Conservation (phyloP, 1,140 invertebrate species). For the Phthorimaea operculella region DNA sequence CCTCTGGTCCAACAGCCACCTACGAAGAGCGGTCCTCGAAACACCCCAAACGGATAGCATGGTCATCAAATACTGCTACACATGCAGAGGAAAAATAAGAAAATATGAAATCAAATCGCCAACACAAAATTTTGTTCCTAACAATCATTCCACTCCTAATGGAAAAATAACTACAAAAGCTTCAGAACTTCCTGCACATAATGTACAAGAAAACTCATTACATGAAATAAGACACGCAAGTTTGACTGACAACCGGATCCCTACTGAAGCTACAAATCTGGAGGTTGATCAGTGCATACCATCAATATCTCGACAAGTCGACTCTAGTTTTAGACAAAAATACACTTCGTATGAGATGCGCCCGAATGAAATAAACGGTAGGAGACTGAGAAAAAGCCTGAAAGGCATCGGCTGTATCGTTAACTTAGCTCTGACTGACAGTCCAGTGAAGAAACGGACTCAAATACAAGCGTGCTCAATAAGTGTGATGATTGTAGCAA, state of each 20-base stretch:
- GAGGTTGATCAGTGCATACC: slow-evolving; percentile 40
- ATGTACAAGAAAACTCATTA: slow-evolving; percentile 12
- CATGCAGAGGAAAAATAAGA: slow-evolving; percentile 57
- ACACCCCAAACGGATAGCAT: slow-evolving; percentile 29
- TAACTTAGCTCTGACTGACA: slow-evolving; percentile 54
- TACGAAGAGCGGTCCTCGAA: slow-evolving; percentile 40
- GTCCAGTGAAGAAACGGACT: slow-evolving; percentile 51
- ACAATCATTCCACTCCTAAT: slow-evolving; percentile 60
- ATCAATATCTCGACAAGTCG: slow-evolving; percentile 59
- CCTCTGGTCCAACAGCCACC: slow-evolving; percentile 45
- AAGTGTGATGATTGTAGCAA: slow-evolving; percentile 60
- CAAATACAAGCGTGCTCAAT: slow-evolving; percentile 63
- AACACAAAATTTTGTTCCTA: slow-evolving; percentile 38
- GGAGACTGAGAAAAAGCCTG: slow-evolving; percentile 57
- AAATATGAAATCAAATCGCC: slow-evolving; percentile 51
- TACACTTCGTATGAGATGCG: slow-evolving; percentile 43
- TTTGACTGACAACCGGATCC: slow-evolving; percentile 11
- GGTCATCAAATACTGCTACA: slow-evolving; percentile 46
- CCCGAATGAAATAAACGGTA: slow-evolving; percentile 26
- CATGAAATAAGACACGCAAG: slow-evolving; percentile 10
- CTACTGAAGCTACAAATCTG: slow-evolving; percentile 8
- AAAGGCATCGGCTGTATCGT: slow-evolving; percentile 61
- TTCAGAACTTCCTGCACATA: slow-evolving; percentile 12
- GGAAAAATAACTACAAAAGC: slow-evolving; percentile 24
- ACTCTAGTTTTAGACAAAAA: slow-evolving; percentile 44